phyloP scores from a whole-genome alignment of 2,797 vertebrate species.

The Epinephelus awoara region DNA sequence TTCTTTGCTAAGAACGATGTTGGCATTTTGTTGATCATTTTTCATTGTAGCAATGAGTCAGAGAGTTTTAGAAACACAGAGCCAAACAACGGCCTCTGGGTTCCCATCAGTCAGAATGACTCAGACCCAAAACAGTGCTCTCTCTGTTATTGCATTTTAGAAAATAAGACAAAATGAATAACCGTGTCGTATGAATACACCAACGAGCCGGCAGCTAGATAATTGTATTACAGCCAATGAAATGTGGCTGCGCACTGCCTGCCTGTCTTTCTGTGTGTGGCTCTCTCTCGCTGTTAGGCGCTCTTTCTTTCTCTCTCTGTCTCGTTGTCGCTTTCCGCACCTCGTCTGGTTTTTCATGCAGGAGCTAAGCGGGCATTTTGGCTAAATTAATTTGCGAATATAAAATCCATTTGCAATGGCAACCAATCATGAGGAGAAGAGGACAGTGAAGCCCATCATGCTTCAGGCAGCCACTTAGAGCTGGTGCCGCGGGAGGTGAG shows the following conservation, averaged over 20 bases:
- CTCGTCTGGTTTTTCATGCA: conserved; percentile 27
- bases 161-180: conserved; percentile 67
- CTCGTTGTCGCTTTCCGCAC: conserved; percentile 12
- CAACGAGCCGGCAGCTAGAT: conserved; percentile 48
- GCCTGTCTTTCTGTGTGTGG: conserved; percentile 13
- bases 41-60: conserved; percentile 48
- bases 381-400: conserved; percentile 71
- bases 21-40: conserved; percentile 27
- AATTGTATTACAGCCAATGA: conserved; percentile 55
- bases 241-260: conserved; percentile 20
- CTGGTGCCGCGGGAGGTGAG: conserved; percentile 31
- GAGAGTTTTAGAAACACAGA: conserved; percentile 33
- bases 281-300: conserved; percentile 9
- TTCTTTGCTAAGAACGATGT: conserved; percentile 25
- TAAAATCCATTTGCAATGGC: conserved; percentile 68
- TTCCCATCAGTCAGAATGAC: conserved; percentile 58
- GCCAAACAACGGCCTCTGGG: conserved; percentile 31
- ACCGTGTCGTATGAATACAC: conserved; percentile 57
- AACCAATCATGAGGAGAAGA: conserved; percentile 59
- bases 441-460: conserved; percentile 35
- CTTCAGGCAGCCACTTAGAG: conserved; percentile 43
- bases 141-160: conserved; percentile 57
- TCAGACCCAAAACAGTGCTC: conserved; percentile 56
- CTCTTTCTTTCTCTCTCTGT: conserved; percentile 3
- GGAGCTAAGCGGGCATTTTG: conserved; percentile 58